Evolutionary conservation across 2,797 vertebrate genomes (phyloP).

Genomic region (Moxostoma hubbsi): DNA sequence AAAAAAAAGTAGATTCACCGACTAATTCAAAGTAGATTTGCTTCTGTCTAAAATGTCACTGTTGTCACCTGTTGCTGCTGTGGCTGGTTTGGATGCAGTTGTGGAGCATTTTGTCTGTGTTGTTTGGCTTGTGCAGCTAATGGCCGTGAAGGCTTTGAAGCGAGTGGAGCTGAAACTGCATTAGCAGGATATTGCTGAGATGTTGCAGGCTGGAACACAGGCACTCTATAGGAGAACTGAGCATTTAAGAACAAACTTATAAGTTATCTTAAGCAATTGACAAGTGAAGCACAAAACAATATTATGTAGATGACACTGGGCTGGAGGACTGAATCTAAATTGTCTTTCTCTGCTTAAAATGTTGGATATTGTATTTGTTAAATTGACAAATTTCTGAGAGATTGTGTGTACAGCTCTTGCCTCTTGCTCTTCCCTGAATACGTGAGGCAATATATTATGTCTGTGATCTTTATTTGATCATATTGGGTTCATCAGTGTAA

Average conservation of each 20-base stretch:
- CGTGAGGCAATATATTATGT: neutral
- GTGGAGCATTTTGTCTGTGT: neutral
- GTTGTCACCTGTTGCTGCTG: conserved; percentile 10
- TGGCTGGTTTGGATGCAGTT: neutral
- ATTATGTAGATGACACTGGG: too few species aligned
- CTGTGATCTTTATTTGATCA: neutral
- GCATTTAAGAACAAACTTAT: neutral
- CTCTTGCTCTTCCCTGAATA: neutral
- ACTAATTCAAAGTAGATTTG: neutral
- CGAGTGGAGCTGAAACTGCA: neutral
- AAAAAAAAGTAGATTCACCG: too few species aligned
- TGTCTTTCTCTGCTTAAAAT: neutral
- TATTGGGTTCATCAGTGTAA: neutral
- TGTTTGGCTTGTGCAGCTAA: neutral
- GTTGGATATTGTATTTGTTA: neutral
- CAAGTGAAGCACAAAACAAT: neutral
- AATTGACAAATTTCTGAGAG: neutral
- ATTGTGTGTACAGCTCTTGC: neutral
- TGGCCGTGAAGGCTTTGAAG: neutral
- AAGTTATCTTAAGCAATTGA: neutral
- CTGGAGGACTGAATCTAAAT: neutral
- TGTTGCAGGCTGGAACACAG: neutral
- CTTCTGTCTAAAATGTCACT: neutral
- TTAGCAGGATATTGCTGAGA: neutral
- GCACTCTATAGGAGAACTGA: conserved; percentile 12